phyloP scores from a whole-genome alignment of 1,140 invertebrate species.

The Aleiodes sp. region DNA sequence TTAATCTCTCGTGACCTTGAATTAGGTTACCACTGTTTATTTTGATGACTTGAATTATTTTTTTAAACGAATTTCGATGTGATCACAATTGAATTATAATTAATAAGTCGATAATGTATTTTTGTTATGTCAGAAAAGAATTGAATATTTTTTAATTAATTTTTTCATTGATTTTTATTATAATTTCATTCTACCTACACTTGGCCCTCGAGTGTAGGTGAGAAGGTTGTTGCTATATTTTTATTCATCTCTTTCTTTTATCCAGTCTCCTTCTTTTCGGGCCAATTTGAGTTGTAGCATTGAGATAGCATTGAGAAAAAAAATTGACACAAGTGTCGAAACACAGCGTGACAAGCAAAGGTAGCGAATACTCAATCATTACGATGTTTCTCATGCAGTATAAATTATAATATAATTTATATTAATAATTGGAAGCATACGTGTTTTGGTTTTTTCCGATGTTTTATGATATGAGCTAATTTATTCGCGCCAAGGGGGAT shows the following conservation, averaged over 20 bases:
- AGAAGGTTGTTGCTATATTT: constrained; percentile 2
- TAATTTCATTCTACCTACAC: background rate
- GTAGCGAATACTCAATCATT: constrained; percentile 5
- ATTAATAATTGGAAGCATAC: background rate
- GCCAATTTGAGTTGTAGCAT: background rate
- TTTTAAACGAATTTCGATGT: no score
- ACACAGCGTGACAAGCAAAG: background rate
- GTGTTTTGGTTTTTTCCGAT: background rate
- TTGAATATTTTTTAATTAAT: constrained; percentile 1
- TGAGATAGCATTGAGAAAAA: constrained; percentile 2
- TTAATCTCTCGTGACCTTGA: background rate
- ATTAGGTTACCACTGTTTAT: background rate
- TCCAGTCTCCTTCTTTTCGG: background rate
- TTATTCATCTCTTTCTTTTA: background rate
- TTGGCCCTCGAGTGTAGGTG: constrained; percentile 22
- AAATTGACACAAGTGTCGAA: constrained; percentile 21
- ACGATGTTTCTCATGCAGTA: background rate
- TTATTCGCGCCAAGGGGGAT: constrained; percentile 3
- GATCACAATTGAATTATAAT: no score
- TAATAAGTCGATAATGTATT: no score
- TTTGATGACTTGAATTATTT: no score
- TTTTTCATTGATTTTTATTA: background rate
- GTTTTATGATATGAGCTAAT: background rate
- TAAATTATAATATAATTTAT: background rate
- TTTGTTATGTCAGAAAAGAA: background rate